Evolutionary conservation across 2,113 vertebrate genomes (phyloP).

Genomic region (Clarias macrocephalus): DNA sequence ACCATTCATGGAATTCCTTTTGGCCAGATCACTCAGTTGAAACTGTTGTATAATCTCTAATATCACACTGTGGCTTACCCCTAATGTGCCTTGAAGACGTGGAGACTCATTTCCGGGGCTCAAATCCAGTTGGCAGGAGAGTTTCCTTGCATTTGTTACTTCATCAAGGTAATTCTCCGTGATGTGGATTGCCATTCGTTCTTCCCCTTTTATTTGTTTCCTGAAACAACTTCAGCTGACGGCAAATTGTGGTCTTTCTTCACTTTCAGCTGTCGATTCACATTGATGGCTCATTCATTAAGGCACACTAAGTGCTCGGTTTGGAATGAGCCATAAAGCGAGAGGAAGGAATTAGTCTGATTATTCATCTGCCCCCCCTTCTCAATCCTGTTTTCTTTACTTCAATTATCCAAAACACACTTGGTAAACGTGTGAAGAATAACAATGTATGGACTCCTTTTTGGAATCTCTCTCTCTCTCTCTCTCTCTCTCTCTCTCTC

Average conservation of each 20-base stretch:
- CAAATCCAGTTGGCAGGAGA: not conserved
- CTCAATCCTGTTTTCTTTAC: slow-evolving; percentile 63
- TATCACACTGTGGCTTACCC: not conserved
- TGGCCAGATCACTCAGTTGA: too few species aligned
- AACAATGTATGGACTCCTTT: slow-evolving; percentile 24
- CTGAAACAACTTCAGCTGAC: slow-evolving; percentile 36
- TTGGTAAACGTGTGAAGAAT: slow-evolving; percentile 50
- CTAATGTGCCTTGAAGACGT: not conserved
- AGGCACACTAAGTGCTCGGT: slow-evolving; percentile 58
- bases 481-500: slow-evolving; percentile 21
- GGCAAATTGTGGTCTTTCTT: slow-evolving; percentile 58
- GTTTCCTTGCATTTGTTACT: not conserved
- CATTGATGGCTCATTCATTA: slow-evolving; percentile 65
- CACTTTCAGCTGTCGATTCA: slow-evolving; percentile 61
- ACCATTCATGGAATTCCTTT: too few species aligned
- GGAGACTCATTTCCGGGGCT: not conserved
- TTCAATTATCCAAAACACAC: slow-evolving; percentile 64
- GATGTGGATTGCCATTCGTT: slow-evolving; percentile 25
- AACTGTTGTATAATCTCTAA: not conserved
- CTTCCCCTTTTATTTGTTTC: slow-evolving; percentile 19
- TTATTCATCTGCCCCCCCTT: slow-evolving; percentile 60
- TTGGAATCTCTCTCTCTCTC: slow-evolving; percentile 6
- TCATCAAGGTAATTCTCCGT: slow-evolving; percentile 34
- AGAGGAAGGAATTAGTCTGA: slow-evolving; percentile 68
- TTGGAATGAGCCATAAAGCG: slow-evolving; percentile 64